Evolutionary conservation across 2,888 invertebrate species (phyloP).

Genomic region (Lasioglossum zephyrum): DNA sequence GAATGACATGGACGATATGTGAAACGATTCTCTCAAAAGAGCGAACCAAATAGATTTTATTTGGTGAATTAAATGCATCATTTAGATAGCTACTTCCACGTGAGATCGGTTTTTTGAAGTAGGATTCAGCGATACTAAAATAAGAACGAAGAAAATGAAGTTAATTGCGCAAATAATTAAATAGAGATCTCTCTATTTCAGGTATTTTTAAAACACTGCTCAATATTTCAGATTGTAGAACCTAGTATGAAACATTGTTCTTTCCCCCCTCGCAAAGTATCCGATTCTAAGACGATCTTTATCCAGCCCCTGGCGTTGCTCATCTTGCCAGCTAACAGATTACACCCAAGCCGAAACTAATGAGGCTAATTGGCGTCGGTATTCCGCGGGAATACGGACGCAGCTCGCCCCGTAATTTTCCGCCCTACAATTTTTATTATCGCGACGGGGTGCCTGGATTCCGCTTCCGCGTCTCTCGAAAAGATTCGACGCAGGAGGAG

Average conservation of each 20-base stretch:
- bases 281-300: slow-evolving; percentile 43
- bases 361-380: slow-evolving; percentile 30
- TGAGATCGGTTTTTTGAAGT: neutral
- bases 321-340: slow-evolving; percentile 14
- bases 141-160: neutral
- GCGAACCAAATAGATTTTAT: neutral
- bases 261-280: neutral
- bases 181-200: neutral
- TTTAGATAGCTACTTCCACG: neutral
- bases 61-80: neutral
- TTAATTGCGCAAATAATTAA: neutral
- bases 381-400: slow-evolving; percentile 14
- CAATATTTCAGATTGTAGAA: neutral
- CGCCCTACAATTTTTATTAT: slow-evolving; percentile 47
- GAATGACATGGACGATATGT: neutral
- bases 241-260: neutral
- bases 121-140: neutral
- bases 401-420: slow-evolving; percentile 45
- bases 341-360: slow-evolving; percentile 31
- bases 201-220: neutral
- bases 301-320: slow-evolving; percentile 20
- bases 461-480: slow-evolving; percentile 21
- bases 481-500: neutral
- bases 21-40: neutral
- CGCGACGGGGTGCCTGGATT: slow-evolving; percentile 25